phyloP scores from a whole-genome alignment of 2,113 vertebrate genomes.

The Epinephelus moara region DNA sequence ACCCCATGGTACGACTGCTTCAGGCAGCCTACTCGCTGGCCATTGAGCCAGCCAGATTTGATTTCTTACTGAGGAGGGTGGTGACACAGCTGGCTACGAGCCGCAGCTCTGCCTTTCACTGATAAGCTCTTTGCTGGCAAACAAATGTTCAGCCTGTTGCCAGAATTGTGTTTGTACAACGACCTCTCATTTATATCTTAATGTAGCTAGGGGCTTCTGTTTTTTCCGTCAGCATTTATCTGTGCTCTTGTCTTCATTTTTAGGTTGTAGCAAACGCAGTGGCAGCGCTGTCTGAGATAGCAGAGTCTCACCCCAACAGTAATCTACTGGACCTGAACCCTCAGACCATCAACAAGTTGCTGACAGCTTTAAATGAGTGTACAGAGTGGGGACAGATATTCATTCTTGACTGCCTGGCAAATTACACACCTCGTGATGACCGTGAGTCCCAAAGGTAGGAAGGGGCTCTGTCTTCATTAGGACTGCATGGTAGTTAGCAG shows the following conservation, averaged over 20 bases:
- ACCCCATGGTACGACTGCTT: slow-evolving; percentile 91
- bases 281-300: slow-evolving; percentile 96
- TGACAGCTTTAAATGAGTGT: slow-evolving; percentile 97
- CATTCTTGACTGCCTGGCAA: slow-evolving; percentile 97
- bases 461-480: neutral
- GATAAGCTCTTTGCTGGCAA: slow-evolving; percentile 8
- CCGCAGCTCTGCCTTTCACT: neutral
- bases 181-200: neutral
- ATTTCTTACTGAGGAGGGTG: slow-evolving; percentile 1
- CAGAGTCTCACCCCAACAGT: slow-evolving; percentile 97
- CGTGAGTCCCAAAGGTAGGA: slow-evolving; percentile 97
- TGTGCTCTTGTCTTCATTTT: slow-evolving; percentile 26
- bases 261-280: slow-evolving; percentile 98
- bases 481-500: neutral
- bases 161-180: neutral
- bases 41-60: slow-evolving; percentile 11
- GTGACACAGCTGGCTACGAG: slow-evolving; percentile 11
- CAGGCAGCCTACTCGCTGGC: neutral
- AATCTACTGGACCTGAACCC: slow-evolving; percentile 97
- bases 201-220: neutral
- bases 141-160: slow-evolving; percentile 1
- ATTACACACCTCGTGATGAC: slow-evolving; percentile 97
- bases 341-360: slow-evolving; percentile 98
- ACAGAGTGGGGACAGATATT: slow-evolving; percentile 99
- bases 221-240: slow-evolving; percentile 1